phyloP scores from a whole-genome alignment of 2,888 invertebrate species.

The Cordilura impudica region DNA sequence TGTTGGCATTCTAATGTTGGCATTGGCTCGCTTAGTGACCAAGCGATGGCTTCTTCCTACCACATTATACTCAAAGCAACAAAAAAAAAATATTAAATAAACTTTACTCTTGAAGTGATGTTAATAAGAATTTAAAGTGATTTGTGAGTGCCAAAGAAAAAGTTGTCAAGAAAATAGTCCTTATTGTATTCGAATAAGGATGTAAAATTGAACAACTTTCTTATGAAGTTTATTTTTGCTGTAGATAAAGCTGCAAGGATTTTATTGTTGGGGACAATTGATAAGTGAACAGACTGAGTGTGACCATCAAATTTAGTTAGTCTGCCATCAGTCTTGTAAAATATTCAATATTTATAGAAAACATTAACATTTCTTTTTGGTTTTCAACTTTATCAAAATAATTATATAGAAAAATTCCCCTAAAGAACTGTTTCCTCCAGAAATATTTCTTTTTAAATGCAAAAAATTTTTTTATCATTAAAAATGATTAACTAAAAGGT shows the following conservation, averaged over 20 bases:
- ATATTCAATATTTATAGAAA: no score
- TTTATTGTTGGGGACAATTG: not conserved
- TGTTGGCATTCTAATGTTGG: not conserved
- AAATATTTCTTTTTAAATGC: no score
- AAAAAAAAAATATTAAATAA: slow-evolving; percentile 28
- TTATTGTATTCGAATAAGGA: not conserved
- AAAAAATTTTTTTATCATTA: no score
- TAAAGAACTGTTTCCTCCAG: no score
- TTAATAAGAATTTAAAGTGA: slow-evolving; percentile 54
- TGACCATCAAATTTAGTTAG: no score
- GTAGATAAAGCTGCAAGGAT: not conserved
- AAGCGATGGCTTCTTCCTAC: not conserved
- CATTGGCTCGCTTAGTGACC: slow-evolving; percentile 34
- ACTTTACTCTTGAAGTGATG: slow-evolving; percentile 47
- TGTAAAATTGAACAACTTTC: slow-evolving; percentile 41
- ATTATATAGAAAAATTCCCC: no score
- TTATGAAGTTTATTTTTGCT: not conserved
- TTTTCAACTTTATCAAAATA: no score
- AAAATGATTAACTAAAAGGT: no score
- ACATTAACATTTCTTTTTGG: no score
- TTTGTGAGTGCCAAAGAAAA: slow-evolving; percentile 14
- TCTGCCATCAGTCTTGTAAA: no score
- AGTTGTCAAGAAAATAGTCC: not conserved
- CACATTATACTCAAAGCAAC: not conserved
- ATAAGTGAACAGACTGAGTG: not conserved